Evolutionary conservation across 2,113 vertebrate species (phyloP).

Genomic region (Gymnobelideus leadbeateri): DNA sequence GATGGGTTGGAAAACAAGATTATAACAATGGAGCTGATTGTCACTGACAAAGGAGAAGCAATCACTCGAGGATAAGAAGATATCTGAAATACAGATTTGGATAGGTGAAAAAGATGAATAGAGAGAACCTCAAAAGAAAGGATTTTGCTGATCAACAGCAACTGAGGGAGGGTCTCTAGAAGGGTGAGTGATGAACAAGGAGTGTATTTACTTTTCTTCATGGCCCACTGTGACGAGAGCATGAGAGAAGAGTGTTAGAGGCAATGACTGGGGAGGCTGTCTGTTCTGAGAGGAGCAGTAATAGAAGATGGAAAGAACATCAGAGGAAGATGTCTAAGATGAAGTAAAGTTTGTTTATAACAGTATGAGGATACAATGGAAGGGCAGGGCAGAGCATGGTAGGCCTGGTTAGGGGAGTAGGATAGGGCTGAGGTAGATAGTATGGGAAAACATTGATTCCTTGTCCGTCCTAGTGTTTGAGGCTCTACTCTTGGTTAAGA

Average conservation of each 20-base stretch:
- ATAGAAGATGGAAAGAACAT: not conserved
- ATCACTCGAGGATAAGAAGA: not conserved
- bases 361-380: not conserved
- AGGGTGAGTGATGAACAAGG: not conserved
- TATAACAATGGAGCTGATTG: not conserved
- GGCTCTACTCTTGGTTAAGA: not conserved
- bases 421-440: not conserved
- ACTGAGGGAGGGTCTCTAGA: not conserved
- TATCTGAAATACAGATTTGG: not conserved
- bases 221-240: not conserved
- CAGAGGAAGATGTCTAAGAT: not conserved
- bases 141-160: not conserved
- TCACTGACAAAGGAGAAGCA: not conserved
- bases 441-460: not conserved
- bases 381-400: not conserved
- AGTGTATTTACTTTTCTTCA: not conserved
- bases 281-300: not conserved
- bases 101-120: not conserved
- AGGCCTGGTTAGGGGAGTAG: not conserved
- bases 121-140: not conserved
- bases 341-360: not conserved
- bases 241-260: not conserved
- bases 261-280: not conserved
- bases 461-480: not conserved
- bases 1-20: not conserved